Conservation (phyloP, 1,140 invertebrate genomes). For the Pissodes strobi region DNA sequence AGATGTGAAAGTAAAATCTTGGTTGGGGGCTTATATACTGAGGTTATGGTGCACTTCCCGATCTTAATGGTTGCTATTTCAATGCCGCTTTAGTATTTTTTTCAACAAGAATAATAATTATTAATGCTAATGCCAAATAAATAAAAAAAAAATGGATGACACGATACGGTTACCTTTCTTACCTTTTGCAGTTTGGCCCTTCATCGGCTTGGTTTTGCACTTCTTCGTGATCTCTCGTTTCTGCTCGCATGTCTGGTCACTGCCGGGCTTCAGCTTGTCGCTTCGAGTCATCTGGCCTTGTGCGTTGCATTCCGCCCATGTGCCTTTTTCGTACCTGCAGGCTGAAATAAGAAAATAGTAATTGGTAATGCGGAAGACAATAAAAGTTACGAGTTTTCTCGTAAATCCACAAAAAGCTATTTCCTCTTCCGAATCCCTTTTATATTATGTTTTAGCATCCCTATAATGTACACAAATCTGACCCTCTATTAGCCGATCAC, state of each 20-base stretch:
- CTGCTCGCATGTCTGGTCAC: constrained; percentile 72
- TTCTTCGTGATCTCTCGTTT: constrained; percentile 72
- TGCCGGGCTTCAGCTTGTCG: constrained; percentile 74
- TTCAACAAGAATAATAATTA: no score
- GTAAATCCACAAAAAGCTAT: no score
- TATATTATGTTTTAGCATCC: no score
- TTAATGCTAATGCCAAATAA: no score
- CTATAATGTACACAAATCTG: no score
- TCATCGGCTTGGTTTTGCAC: constrained; percentile 73
- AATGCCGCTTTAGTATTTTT: no score
- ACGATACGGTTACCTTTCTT: constrained; percentile 53
- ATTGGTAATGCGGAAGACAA: neutral
- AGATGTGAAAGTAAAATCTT: no score
- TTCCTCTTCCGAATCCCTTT: no score
- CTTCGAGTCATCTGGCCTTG: constrained; percentile 71
- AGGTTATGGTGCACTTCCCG: no score
- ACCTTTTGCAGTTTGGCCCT: constrained; percentile 66
- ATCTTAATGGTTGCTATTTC: no score
- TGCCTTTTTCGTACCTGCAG: constrained; percentile 77
- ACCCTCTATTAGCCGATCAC: no score
- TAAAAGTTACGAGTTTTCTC: neutral
- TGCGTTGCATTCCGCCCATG: constrained; percentile 71
- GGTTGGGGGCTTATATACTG: no score
- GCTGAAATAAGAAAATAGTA: constrained; percentile 52
- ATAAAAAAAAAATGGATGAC: constrained; percentile 34